phyloP scores from a whole-genome alignment of 2,113 vertebrate species.

The Stercorarius parasiticus region DNA sequence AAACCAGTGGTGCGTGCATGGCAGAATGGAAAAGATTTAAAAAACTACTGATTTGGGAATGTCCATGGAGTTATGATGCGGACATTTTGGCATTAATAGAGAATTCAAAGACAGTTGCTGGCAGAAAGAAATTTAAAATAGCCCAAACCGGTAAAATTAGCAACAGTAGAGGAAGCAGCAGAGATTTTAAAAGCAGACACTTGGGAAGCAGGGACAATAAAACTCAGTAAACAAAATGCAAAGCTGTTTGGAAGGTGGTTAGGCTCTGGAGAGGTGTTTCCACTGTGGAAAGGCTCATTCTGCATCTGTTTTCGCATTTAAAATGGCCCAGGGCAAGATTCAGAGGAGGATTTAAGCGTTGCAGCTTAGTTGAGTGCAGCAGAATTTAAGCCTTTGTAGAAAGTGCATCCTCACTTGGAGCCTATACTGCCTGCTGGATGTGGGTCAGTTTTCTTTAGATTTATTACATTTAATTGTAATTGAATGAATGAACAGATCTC shows the following conservation, averaged over 20 bases:
- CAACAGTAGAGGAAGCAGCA: slow-evolving; percentile 10
- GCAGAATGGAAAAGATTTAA: neutral
- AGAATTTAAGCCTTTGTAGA: neutral
- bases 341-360: neutral
- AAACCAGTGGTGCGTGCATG: fast-evolving
- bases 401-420: neutral
- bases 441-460: neutral
- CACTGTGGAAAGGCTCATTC: neutral
- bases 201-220: slow-evolving; percentile 17
- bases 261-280: slow-evolving; percentile 32
- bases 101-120: neutral
- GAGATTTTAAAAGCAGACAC: slow-evolving; percentile 7
- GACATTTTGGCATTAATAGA: neutral
- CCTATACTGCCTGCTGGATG: neutral
- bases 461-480: neutral
- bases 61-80: neutral
- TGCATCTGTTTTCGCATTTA: slow-evolving; percentile 26
- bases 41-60: neutral
- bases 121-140: neutral
- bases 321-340: neutral
- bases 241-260: slow-evolving; percentile 1
- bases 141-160: slow-evolving; percentile 41
- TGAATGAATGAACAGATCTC: neutral
- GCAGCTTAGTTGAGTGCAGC: neutral
- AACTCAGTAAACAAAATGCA: slow-evolving; percentile 36